Base-by-base conservation (phyloP, 2,113 vertebrate species). In the Nipponia nippon region DNA sequence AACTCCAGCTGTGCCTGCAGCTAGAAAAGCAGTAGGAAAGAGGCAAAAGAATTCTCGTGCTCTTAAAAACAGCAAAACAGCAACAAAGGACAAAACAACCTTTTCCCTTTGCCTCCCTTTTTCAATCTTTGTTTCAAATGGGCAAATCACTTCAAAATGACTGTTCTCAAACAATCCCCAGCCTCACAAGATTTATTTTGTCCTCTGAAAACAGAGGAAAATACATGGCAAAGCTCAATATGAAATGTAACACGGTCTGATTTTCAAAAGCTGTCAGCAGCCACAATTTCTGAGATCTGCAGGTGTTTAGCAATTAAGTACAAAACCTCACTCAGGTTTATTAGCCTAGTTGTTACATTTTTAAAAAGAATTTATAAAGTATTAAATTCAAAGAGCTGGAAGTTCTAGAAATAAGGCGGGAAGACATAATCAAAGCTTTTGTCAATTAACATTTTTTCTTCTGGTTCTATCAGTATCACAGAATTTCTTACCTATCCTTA, bases 61-160 rank as follows among this genome's bases (percentile, higher is more conserved):
- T 95, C 63, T 93, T 80, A 91, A 80, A 66, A 91, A 13, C 32
- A 87, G 55, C 16, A 67, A 67, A 94, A 91, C 38, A 90, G 52
- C 46, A 83, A 89, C 56, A 92, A 88, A 95, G 66, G 36, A 96
- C 56, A 93, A 79, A 96, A 46, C 75, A 53, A 95, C 47, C 79
- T 94, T 83, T 90, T 58, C 40, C 40, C 12, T 61, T 63, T 81
- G 46, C 58, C 12, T 86, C 26, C 15, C 47, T 53, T 95, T 75
- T 83, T 49, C 66, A 94, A 49, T 72, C 81, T 95, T 95, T 85
- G 61, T 92, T 97, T 93, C 78, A 95, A 97, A 93, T 83, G 78
- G 58, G 38, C 13, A 95, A 88, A 94, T 89, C 16, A 72, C 36
- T 91, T 91, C 70, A 91, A 95, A 96, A 93, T 83, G 27, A 92